Percentiles rank a stretch among this genome's conserved stretches.
Evolutionary conservation across 2,113 vertebrate species (phyloP).

Genomic region (Edolisoma coerulescens): DNA sequence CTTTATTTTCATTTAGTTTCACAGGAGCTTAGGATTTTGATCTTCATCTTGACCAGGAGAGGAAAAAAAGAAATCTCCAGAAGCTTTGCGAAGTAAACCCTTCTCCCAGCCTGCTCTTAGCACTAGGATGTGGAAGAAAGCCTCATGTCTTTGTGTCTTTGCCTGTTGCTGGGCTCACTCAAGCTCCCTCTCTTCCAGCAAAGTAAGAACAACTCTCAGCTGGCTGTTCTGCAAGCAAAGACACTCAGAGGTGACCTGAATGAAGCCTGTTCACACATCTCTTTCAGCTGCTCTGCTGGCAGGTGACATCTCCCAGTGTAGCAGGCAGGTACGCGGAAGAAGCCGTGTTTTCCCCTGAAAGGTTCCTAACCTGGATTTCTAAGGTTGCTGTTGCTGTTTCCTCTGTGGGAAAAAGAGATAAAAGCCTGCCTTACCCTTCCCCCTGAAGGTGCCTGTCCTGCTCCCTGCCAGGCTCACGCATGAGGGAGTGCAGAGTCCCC

Average conservation of each 20-base stretch:
- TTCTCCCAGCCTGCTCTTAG: not conserved
- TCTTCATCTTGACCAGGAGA: not conserved
- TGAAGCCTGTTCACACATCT: not conserved
- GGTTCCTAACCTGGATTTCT: not conserved
- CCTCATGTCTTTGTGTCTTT: not conserved
- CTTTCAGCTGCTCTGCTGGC: not conserved
- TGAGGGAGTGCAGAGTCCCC: not conserved
- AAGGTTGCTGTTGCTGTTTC: not conserved
- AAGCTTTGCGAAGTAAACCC: not conserved
- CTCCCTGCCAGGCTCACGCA: not conserved
- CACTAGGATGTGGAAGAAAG: not conserved
- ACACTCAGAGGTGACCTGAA: not conserved
- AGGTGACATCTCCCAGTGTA: not conserved
- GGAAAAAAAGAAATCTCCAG: not conserved
- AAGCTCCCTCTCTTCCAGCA: not conserved
- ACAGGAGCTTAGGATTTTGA: not conserved
- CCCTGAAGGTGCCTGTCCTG: not conserved
- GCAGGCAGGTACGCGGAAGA: not conserved
- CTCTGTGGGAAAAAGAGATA: not conserved
- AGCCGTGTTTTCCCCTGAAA: not conserved
- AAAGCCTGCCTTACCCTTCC: not conserved
- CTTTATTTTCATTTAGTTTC: not conserved
- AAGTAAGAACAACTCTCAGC: not conserved
- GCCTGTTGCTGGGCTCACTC: not conserved
- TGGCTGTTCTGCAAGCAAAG: not conserved